phyloP scores from a whole-genome alignment of 2,113 vertebrate genomes.

The Ibidorhyncha struthersii region DNA sequence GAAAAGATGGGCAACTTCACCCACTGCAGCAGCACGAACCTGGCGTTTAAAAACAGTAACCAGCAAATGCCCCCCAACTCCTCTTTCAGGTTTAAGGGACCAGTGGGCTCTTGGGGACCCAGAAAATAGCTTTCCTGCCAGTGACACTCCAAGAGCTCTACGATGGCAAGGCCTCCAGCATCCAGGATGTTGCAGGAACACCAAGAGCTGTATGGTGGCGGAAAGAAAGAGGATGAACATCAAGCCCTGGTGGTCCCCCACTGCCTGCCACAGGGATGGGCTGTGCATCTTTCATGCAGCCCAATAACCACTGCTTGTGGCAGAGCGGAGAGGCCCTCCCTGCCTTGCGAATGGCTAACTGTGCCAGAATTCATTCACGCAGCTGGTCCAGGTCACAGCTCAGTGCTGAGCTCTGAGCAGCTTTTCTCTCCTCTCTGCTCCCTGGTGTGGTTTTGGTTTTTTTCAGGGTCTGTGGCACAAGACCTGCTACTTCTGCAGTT shows the following conservation, averaged over 20 bases:
- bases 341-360: neutral
- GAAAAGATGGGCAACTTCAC: neutral
- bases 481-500: neutral
- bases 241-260: neutral
- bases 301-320: neutral
- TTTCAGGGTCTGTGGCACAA: neutral
- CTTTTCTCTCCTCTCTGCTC: neutral
- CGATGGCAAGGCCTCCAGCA: neutral
- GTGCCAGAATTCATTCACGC: neutral
- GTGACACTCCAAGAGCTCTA: neutral
- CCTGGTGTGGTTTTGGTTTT: neutral
- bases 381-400: neutral
- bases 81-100: neutral
- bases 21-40: slow-evolving; percentile 7
- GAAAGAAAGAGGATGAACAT: neutral
- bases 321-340: neutral
- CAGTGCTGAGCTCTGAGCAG: neutral
- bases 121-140: neutral
- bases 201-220: neutral
- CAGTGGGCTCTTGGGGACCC: neutral
- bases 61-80: neutral
- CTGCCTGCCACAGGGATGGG: neutral
- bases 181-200: neutral
- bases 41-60: neutral
- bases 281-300: neutral